phyloP scores from a whole-genome alignment of 2,888 invertebrate species.

The Chloroclystis v-ata region DNA sequence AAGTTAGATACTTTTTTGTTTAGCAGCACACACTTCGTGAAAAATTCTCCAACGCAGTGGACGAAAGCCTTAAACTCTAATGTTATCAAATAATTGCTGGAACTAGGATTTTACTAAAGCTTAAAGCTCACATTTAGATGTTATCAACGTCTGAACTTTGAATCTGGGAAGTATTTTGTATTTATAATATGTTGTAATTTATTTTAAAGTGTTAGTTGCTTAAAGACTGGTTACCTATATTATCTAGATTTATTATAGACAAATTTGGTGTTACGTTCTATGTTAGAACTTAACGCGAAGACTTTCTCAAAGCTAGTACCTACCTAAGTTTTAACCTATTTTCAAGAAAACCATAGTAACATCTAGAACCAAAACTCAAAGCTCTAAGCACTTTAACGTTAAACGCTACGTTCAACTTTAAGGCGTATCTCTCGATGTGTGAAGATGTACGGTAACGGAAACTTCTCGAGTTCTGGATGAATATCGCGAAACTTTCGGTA shows the following conservation, averaged over 20 bases:
- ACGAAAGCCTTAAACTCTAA: conserved; percentile 5
- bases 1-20: too few species aligned
- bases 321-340: too few species aligned
- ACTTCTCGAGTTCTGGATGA: conserved; percentile 39
- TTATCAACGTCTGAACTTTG: background rate
- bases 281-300: too few species aligned
- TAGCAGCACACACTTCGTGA: too few species aligned
- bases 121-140: background rate
- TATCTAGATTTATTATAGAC: too few species aligned
- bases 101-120: background rate
- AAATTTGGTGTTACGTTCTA: too few species aligned
- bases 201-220: too few species aligned
- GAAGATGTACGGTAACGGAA: conserved; percentile 28
- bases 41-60: too few species aligned
- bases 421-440: conserved; percentile 34
- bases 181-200: too few species aligned
- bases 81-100: conserved; percentile 24
- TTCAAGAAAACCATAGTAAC: background rate
- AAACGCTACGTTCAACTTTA: conserved; percentile 1
- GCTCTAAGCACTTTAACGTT: background rate
- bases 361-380: background rate
- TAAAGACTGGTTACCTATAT: too few species aligned
- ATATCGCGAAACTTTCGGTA: conserved; percentile 48
- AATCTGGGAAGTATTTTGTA: too few species aligned
- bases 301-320: too few species aligned